These are phyloP conservation scores for Euphonia xanthogaster DNA, from an alignment of 2,797 vertebrate genomes.

Conservation along the genomic window DNA sequence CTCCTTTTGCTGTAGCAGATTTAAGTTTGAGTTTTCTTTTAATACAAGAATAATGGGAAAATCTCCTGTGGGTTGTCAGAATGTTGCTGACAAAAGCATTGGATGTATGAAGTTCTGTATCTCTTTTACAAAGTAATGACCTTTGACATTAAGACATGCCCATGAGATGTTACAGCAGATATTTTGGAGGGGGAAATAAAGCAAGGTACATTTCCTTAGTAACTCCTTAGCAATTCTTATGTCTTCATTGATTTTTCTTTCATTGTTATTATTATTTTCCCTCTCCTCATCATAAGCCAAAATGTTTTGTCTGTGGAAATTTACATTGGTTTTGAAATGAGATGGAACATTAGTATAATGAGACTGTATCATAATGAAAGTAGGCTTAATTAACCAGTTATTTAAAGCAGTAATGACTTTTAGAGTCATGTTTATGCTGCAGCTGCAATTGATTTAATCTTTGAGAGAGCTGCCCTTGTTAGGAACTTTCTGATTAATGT, in stretches of 20 bases:
- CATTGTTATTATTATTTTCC: background rate
- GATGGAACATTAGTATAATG: slow-evolving; percentile 7
- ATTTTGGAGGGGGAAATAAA: background rate
- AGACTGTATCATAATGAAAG: slow-evolving; percentile 9
- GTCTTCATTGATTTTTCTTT: background rate
- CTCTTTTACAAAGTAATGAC: background rate
- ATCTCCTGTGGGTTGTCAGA: background rate
- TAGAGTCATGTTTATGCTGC: background rate
- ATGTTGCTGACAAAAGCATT: background rate
- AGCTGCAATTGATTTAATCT: slow-evolving; percentile 39
- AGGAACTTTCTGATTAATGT: background rate
- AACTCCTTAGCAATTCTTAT: background rate
- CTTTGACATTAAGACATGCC: background rate
- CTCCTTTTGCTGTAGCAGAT: background rate
- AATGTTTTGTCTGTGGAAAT: background rate
- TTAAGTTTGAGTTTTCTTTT: background rate
- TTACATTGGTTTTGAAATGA: slow-evolving; percentile 2
- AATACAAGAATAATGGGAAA: background rate
- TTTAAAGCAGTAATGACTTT: slow-evolving; percentile 41
- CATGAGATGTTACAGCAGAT: background rate
- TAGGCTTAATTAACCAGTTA: slow-evolving; percentile 11
- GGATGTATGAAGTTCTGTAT: background rate
- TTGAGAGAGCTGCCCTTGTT: background rate
- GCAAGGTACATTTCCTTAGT: background rate
- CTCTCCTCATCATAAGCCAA: background rate